Evolutionary conservation across 2,888 invertebrate species (phyloP).

Genomic region (Abrostola tripartita): DNA sequence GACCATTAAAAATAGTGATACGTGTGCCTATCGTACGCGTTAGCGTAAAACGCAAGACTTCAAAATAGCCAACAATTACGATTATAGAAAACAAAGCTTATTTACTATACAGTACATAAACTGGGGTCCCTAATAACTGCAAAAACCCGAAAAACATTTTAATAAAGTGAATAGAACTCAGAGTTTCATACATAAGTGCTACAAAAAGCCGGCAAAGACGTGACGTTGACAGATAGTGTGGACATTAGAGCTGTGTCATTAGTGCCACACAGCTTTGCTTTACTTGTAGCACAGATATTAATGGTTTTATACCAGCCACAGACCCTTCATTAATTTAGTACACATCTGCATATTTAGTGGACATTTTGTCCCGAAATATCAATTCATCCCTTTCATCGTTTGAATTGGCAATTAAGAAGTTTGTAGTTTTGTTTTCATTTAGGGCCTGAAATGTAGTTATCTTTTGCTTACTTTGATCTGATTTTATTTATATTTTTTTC

Average conservation of each 20-base stretch:
- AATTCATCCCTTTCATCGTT: constrained; percentile 2
- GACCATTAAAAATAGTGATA: constrained; percentile 22
- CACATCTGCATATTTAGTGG: constrained; percentile 52
- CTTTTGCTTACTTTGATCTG: too few species aligned
- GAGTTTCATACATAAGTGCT: constrained; percentile 67
- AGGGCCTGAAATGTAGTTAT: too few species aligned
- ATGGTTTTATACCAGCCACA: constrained; percentile 61
- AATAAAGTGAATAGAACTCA: constrained; percentile 66
- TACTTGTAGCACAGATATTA: constrained; percentile 70
- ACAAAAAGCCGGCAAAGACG: constrained; percentile 77
- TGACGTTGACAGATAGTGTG: constrained; percentile 84
- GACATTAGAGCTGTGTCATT: constrained; percentile 78
- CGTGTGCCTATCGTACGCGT: background rate
- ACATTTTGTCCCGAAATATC: constrained; percentile 17
- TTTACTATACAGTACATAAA: background rate
- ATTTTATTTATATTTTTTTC: too few species aligned
- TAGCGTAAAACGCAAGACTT: background rate
- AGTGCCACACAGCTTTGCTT: constrained; percentile 75
- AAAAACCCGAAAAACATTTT: constrained; percentile 60
- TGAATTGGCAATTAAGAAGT: constrained; percentile 30
- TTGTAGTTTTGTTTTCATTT: background rate
- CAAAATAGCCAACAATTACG: background rate
- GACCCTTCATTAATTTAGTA: constrained; percentile 55
- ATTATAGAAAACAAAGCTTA: background rate
- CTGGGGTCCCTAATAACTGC: constrained; percentile 23